Evolutionary conservation across 2,888 invertebrate species (phyloP).

Genomic region (Orthosia gracilis): DNA sequence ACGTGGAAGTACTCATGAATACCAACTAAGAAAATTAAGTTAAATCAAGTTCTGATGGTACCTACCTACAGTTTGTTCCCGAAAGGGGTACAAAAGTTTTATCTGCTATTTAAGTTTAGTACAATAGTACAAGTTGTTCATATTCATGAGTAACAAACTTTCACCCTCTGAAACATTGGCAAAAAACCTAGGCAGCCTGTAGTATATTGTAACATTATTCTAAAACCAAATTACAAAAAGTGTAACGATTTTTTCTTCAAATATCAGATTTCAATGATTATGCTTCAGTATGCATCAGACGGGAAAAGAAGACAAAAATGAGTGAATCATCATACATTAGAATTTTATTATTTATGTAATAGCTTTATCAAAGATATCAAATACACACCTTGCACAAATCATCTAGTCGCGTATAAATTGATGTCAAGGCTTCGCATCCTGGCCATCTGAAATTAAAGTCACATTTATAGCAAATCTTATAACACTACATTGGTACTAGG

Average conservation of each 20-base stretch:
- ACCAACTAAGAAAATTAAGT: too few species aligned
- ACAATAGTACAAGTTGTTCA: background rate
- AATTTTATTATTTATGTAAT: background rate
- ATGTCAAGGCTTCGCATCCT: slow-evolving; percentile 48
- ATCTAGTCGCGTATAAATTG: slow-evolving; percentile 27
- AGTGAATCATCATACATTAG: slow-evolving; percentile 75
- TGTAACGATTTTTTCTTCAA: slow-evolving; percentile 48
- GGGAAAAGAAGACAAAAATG: slow-evolving; percentile 85
- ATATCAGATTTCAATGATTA: slow-evolving; percentile 66
- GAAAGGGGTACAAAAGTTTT: background rate
- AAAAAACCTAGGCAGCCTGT: background rate
- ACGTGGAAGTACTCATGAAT: background rate
- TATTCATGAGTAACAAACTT: background rate
- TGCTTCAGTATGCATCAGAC: slow-evolving; percentile 81
- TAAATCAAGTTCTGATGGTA: too few species aligned
- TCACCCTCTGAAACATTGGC: background rate
- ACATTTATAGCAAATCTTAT: background rate
- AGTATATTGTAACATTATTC: background rate
- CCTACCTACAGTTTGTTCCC: too few species aligned
- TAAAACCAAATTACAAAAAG: background rate
- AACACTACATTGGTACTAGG: background rate
- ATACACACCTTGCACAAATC: slow-evolving; percentile 55
- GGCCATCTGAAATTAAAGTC: slow-evolving; percentile 46
- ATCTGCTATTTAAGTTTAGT: background rate
- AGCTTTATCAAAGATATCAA: background rate